Conservation (phyloP, 2,797 vertebrate species). For the Otolemur crassicaudatus region DNA sequence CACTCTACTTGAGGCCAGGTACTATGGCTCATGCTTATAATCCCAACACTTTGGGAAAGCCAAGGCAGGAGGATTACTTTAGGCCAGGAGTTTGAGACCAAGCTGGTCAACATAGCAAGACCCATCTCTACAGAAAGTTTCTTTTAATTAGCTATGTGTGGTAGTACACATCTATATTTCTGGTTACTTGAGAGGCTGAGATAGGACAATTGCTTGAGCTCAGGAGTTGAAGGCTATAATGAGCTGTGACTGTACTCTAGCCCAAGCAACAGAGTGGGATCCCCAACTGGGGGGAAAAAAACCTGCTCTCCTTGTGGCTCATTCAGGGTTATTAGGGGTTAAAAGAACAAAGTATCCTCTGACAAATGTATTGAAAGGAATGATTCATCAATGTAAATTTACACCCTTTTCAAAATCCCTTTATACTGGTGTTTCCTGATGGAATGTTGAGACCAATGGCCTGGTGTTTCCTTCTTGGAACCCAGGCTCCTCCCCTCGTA, state of each 20-base stretch:
- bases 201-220: neutral
- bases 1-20: neutral
- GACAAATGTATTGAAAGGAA: neutral
- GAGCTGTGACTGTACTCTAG: neutral
- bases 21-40: neutral
- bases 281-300: neutral
- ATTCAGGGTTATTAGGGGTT: neutral
- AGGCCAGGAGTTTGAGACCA: neutral
- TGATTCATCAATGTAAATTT: neutral
- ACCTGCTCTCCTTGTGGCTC: neutral
- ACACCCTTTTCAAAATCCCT: neutral
- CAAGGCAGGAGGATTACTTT: neutral
- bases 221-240: neutral
- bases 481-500: neutral
- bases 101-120: neutral
- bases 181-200: neutral
- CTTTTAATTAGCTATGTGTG: neutral
- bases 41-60: neutral
- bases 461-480: constrained; percentile 29
- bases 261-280: neutral
- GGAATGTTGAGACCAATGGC: neutral
- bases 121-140: neutral
- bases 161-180: neutral
- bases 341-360: neutral
- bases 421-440: neutral